phyloP scores from a whole-genome alignment of 1,140 invertebrate genomes.

The Panonychus citri region DNA sequence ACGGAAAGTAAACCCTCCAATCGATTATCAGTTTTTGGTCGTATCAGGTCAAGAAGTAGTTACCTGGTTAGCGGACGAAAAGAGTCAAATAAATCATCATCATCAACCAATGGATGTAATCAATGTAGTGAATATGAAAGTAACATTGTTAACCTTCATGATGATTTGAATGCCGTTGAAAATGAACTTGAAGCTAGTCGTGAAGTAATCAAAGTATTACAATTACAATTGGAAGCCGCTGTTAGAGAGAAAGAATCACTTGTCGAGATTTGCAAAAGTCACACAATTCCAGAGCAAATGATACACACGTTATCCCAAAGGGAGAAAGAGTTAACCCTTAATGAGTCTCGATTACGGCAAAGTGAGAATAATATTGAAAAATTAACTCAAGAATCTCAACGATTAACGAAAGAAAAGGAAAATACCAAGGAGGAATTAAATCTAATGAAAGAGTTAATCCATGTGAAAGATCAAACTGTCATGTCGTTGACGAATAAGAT shows the following conservation, averaged over 20 bases:
- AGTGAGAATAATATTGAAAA: neutral
- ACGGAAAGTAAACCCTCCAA: neutral
- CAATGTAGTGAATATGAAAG: conserved; percentile 9
- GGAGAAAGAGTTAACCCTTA: neutral
- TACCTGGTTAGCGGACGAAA: neutral
- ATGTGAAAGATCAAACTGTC: conserved; percentile 23
- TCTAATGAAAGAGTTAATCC: conserved; percentile 20
- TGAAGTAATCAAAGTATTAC: conserved; percentile 22
- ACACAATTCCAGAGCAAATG: neutral
- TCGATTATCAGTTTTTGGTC: conserved; percentile 1
- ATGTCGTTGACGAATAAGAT: conserved; percentile 22
- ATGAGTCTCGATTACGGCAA: neutral
- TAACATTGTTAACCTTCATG: conserved; percentile 15
- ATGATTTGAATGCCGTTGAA: conserved; percentile 18
- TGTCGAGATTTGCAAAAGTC: conserved; percentile 11
- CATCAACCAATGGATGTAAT: neutral
- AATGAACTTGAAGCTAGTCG: conserved; percentile 22
- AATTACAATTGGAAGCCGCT: conserved; percentile 20
- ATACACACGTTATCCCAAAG: neutral
- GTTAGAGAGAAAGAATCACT: conserved; percentile 18
- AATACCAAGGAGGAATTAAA: conserved; percentile 11
- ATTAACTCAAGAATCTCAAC: conserved; percentile 10
- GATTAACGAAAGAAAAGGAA: conserved; percentile 5
- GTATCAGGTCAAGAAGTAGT: neutral
- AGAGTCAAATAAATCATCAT: neutral